These are phyloP conservation scores for Stenotaenia linearis DNA, from an alignment of 2,888 invertebrate genomes.

Conservation along the genomic window DNA sequence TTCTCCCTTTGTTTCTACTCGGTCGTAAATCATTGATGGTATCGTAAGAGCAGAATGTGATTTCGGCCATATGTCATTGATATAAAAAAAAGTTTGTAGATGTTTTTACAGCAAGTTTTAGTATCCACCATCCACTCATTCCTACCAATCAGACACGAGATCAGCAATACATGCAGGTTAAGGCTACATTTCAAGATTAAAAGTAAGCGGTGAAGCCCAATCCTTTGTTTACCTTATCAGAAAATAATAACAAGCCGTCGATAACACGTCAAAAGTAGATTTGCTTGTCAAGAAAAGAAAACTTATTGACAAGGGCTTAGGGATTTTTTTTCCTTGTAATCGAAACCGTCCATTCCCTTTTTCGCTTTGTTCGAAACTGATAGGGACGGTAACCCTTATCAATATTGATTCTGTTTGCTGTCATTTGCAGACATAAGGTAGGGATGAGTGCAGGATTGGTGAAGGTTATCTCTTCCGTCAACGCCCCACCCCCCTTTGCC, in stretches of 20 bases:
- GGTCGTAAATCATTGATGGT: neutral
- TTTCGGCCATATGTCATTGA: neutral
- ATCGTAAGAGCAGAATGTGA: neutral
- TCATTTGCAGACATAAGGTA: slow-evolving; percentile 6
- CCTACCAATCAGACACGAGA: neutral
- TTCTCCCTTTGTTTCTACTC: neutral
- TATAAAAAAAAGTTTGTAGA: neutral
- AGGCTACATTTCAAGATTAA: too few species aligned
- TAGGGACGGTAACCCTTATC: slow-evolving; percentile 18
- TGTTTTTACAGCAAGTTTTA: neutral
- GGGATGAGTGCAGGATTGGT: neutral
- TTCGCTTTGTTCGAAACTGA: neutral
- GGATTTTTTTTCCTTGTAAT: neutral
- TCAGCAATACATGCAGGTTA: neutral
- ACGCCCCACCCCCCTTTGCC: neutral
- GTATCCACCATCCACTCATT: neutral
- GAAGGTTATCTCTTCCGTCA: slow-evolving; percentile 13
- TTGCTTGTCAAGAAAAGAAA: neutral
- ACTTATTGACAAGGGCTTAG: neutral
- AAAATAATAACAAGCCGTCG: too few species aligned
- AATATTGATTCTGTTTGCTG: slow-evolving; percentile 12
- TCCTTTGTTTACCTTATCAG: too few species aligned
- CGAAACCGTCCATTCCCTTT: neutral
- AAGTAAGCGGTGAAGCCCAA: too few species aligned
- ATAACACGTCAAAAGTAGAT: neutral